Evolutionary conservation across 2,113 vertebrate species (phyloP).

Genomic region (Muscicapa adusta): DNA sequence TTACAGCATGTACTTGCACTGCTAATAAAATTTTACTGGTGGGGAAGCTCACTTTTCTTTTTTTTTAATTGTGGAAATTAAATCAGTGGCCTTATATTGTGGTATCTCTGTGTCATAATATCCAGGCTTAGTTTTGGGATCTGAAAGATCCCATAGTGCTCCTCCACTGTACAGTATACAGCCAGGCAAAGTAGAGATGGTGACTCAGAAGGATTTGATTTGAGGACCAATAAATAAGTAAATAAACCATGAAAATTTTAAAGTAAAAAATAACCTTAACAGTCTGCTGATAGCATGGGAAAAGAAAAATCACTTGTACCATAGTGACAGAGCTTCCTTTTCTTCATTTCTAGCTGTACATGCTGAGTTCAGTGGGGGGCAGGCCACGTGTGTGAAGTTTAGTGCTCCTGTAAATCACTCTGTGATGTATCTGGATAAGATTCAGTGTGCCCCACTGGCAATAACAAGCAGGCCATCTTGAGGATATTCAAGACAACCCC

Average conservation of each 20-base stretch:
- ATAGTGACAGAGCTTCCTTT: background rate
- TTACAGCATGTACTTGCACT: background rate
- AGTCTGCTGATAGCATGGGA: background rate
- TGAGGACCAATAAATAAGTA: background rate
- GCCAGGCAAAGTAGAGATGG: background rate
- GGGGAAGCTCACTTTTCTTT: background rate
- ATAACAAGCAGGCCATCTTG: background rate
- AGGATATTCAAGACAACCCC: background rate
- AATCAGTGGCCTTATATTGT: background rate
- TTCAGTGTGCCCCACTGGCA: background rate
- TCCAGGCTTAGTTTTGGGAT: background rate
- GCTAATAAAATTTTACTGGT: background rate
- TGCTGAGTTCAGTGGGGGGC: background rate
- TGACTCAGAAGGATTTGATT: background rate
- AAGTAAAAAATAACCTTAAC: background rate
- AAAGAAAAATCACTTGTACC: background rate
- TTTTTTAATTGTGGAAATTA: background rate
- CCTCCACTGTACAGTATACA: background rate
- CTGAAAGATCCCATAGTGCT: background rate
- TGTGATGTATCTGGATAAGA: background rate
- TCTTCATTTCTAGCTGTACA: background rate
- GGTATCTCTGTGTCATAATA: too few relatives aligned
- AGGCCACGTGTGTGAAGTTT: rapidly evolving
- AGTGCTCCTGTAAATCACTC: background rate
- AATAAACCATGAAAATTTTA: background rate